These are phyloP conservation scores for Mesocentrotus franciscanus DNA, from an alignment of 53 echinoderm and acorn worm species.

Conservation along the genomic window DNA sequence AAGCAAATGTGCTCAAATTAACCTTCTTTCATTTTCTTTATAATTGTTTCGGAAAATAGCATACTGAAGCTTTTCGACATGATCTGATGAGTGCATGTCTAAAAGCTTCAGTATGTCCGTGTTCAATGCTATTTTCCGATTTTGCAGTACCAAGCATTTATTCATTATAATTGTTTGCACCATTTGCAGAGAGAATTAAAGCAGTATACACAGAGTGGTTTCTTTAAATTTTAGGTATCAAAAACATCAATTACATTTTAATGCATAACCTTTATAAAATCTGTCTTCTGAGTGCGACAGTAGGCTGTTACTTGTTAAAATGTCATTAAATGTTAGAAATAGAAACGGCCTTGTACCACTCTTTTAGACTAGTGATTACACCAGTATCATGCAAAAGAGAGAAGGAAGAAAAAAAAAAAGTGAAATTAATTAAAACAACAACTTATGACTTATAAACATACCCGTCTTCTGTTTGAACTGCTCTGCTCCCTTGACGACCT, in stretches of 20 bases:
- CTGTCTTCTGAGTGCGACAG: constrained; percentile 42
- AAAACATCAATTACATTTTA: constrained; percentile 31
- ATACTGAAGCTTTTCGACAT: constrained; percentile 18
- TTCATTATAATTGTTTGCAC: constrained; percentile 15
- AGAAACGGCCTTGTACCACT: constrained; percentile 33
- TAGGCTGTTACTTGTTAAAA: constrained; percentile 31
- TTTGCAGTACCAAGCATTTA: constrained; percentile 13
- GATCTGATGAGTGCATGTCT: constrained; percentile 18
- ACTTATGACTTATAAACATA: constrained; percentile 20
- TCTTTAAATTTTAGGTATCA: constrained; percentile 20
- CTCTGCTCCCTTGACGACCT: constrained; percentile 48
- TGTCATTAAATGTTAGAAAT: constrained; percentile 48
- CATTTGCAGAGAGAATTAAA: constrained; percentile 32
- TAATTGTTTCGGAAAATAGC: no score
- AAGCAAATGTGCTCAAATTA: neutral
- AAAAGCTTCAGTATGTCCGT: constrained; percentile 14
- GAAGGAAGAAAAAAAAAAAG: no score
- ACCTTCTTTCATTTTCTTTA: no score
- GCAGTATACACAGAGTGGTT: constrained; percentile 25
- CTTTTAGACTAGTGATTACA: constrained; percentile 42
- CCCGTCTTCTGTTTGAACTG: constrained; percentile 45
- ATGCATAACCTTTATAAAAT: constrained; percentile 24
- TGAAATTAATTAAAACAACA: neutral
- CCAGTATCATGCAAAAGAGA: constrained; percentile 34
- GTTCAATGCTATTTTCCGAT: constrained; percentile 15